Conservation (phyloP, 2,888 invertebrate genomes). For the Zelleria hepariella region DNA sequence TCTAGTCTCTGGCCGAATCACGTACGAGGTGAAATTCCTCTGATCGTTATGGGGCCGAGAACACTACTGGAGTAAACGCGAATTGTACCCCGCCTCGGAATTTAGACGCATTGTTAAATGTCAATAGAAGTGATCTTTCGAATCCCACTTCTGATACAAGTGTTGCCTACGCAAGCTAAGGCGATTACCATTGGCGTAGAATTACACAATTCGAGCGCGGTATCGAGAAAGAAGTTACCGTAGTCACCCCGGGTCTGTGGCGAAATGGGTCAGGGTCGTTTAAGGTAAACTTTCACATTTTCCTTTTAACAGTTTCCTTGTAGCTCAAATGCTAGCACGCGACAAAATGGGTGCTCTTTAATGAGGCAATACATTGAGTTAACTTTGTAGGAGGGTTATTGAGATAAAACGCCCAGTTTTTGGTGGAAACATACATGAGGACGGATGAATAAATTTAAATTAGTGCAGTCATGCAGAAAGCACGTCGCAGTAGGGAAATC, state of each 20-base stretch:
- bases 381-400: background rate
- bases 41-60: no score
- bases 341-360: background rate
- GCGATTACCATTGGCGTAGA: background rate
- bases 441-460: background rate
- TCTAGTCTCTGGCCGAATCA: conserved; percentile 28
- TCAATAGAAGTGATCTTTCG: no score
- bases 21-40: background rate
- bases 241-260: conserved; percentile 29
- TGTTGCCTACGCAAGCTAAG: background rate
- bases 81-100: no score
- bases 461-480: background rate
- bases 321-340: conserved; percentile 3
- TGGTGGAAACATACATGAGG: background rate
- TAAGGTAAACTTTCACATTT: conserved; percentile 31
- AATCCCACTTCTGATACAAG: no score
- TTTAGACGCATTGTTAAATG: no score
- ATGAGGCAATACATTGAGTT: background rate
- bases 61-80: background rate
- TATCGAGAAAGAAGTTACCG: conserved; percentile 23
- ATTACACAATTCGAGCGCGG: background rate
- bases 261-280: conserved; percentile 53
- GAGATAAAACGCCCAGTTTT: background rate
- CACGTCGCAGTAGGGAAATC: background rate
- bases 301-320: conserved; percentile 8